Evolutionary conservation across 2,113 vertebrate species (phyloP).

Genomic region (Campylomormyrus tamandua): DNA sequence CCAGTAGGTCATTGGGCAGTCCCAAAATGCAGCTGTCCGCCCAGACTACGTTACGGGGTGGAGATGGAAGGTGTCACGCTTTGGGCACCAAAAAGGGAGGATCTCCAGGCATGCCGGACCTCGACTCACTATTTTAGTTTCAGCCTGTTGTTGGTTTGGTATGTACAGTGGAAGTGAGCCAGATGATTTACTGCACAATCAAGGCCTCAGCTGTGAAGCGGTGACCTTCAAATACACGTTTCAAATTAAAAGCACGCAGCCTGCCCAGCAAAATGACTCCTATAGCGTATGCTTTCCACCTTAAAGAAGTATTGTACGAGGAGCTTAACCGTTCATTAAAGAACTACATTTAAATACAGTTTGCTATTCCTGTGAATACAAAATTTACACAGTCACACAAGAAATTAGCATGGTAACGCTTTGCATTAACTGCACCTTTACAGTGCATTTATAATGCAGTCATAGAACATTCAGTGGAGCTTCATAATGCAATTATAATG

Average conservation of each 20-base stretch:
- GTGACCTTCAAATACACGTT: conserved; percentile 55
- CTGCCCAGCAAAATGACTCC: not conserved
- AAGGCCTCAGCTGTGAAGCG: conserved; percentile 29
- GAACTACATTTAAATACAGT: not conserved
- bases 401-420: not conserved
- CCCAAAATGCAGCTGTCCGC: not conserved
- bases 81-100: conserved; percentile 22
- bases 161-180: conserved; percentile 46
- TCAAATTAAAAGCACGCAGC: not conserved
- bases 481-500: no score
- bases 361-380: not conserved
- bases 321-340: not conserved
- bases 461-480: not conserved
- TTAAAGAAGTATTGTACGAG: not conserved
- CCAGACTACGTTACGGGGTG: conserved; percentile 39
- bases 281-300: not conserved
- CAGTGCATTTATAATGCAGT: not conserved
- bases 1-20: conserved; percentile 20
- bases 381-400: not conserved
- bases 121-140: conserved; percentile 55
- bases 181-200: conserved; percentile 43
- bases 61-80: not conserved
- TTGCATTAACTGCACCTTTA: not conserved
- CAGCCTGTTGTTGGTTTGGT: conserved; percentile 44
- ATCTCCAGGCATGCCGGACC: conserved; percentile 40